Percentiles rank a stretch among this genome's conserved stretches.
phyloP scores from a whole-genome alignment of 2,888 invertebrate genomes.

The Ormyrus labotus region DNA sequence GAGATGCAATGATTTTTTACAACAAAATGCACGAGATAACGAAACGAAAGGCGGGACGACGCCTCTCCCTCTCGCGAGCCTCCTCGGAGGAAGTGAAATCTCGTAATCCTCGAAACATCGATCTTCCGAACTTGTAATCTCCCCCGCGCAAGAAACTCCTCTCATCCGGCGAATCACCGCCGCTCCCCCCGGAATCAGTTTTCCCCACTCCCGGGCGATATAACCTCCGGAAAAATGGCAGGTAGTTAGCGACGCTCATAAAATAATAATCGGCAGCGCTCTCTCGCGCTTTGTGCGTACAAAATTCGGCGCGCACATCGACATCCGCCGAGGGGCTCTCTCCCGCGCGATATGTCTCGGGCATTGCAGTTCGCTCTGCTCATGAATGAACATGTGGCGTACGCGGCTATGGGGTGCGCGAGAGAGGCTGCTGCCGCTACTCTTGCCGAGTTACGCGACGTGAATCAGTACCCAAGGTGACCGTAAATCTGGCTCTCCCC shows the following conservation, averaged over 20 bases:
- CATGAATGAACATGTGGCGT: slow-evolving; percentile 71
- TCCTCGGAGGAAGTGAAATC: slow-evolving; percentile 18
- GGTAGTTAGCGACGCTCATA: slow-evolving; percentile 40
- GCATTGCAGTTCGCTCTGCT: slow-evolving; percentile 33
- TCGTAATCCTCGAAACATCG: slow-evolving; percentile 2
- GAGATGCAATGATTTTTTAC: too few relatives aligned
- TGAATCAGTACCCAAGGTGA: slow-evolving; percentile 76
- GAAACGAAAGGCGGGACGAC: too few relatives aligned
- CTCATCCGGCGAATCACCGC: too few relatives aligned
- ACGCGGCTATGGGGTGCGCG: slow-evolving; percentile 35
- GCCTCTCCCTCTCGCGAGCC: not conserved
- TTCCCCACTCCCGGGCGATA: not conserved
- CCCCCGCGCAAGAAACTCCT: too few relatives aligned
- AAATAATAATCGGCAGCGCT: slow-evolving; percentile 48
- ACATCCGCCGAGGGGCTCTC: too few relatives aligned
- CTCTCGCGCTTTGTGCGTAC: not conserved
- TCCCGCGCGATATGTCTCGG: not conserved
- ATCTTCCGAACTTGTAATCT: not conserved
- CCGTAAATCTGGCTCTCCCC: slow-evolving; percentile 73
- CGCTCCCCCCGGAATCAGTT: not conserved
- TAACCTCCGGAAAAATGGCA: slow-evolving; percentile 1
- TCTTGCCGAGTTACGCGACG: slow-evolving; percentile 62
- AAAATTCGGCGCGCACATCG: not conserved
- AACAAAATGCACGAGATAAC: too few relatives aligned
- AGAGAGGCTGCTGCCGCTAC: slow-evolving; percentile 39